Evolutionary conservation across 2,797 vertebrate genomes (phyloP).

Genomic region (Gallirallus australis): DNA sequence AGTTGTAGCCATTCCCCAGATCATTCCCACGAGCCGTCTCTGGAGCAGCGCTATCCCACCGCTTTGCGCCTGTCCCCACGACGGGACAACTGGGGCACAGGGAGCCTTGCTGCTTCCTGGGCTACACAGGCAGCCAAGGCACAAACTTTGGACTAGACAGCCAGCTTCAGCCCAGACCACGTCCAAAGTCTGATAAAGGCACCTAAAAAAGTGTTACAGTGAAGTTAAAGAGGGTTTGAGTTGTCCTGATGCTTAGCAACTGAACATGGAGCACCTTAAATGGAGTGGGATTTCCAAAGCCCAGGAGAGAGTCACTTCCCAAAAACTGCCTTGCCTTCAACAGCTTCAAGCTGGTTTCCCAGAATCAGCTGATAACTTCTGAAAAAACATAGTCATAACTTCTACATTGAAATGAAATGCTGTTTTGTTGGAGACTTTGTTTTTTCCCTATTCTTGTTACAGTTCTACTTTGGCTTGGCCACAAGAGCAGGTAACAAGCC

Average conservation of each 20-base stretch:
- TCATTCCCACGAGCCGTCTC: not conserved
- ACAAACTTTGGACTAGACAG: not conserved
- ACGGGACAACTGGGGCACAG: accelerated
- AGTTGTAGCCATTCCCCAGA: not conserved
- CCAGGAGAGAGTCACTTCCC: not conserved
- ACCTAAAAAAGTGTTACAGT: not conserved
- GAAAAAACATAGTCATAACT: not conserved
- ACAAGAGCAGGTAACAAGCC: not conserved
- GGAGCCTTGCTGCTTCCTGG: accelerated
- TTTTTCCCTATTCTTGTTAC: not conserved
- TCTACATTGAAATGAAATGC: not conserved
- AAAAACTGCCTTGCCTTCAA: not conserved
- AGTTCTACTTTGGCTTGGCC: not conserved
- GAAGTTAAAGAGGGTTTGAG: not conserved
- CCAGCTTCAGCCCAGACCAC: not conserved
- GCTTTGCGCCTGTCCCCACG: accelerated
- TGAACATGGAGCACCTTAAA: not conserved
- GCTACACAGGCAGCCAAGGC: not conserved
- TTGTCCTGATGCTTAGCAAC: not conserved
- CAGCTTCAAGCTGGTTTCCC: not conserved
- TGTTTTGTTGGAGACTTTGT: not conserved
- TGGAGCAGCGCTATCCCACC: not conserved
- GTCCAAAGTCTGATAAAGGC: not conserved
- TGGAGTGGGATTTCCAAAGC: not conserved
- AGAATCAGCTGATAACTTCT: not conserved